phyloP scores from a whole-genome alignment of 2,888 invertebrate species.

The Polymixis lichenea region DNA sequence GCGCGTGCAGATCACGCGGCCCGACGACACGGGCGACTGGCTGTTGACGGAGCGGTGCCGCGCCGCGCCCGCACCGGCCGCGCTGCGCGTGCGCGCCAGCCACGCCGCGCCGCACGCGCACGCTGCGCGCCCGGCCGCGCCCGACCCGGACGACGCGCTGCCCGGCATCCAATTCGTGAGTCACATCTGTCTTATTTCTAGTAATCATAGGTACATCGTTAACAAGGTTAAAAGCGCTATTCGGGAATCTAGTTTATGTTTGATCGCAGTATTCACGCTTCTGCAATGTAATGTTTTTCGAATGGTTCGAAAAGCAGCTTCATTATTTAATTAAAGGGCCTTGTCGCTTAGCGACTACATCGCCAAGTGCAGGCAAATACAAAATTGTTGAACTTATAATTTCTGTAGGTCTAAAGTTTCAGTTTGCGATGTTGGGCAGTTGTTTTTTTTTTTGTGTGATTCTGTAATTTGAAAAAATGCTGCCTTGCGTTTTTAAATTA shows the following conservation, averaged over 20 bases:
- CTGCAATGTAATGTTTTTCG: no score
- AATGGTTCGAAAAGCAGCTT: background rate
- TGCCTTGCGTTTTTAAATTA: no score
- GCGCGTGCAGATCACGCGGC: slow-evolving; percentile 67
- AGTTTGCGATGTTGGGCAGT: no score
- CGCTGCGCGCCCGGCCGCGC: slow-evolving; percentile 28
- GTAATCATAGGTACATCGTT: background rate
- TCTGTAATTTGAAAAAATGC: no score
- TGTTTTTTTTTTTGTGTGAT: no score
- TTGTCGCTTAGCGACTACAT: background rate
- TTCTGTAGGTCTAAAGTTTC: no score
- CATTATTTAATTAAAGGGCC: background rate
- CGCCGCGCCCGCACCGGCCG: slow-evolving; percentile 31
- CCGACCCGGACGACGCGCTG: slow-evolving; percentile 79
- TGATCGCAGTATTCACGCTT: no score
- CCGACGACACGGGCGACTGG: slow-evolving; percentile 71
- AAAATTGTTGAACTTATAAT: background rate
- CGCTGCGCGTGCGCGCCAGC: slow-evolving; percentile 32
- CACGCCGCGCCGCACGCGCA: slow-evolving; percentile 32
- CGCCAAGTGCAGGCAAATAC: background rate
- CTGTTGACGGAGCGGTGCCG: slow-evolving; percentile 54
- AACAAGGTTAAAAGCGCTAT: background rate
- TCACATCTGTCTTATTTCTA: background rate
- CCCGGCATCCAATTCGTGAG: slow-evolving; percentile 81
- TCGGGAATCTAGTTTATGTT: background rate